Conservation (phyloP, 2,797 vertebrate genomes). For the Pampus argenteus region DNA sequence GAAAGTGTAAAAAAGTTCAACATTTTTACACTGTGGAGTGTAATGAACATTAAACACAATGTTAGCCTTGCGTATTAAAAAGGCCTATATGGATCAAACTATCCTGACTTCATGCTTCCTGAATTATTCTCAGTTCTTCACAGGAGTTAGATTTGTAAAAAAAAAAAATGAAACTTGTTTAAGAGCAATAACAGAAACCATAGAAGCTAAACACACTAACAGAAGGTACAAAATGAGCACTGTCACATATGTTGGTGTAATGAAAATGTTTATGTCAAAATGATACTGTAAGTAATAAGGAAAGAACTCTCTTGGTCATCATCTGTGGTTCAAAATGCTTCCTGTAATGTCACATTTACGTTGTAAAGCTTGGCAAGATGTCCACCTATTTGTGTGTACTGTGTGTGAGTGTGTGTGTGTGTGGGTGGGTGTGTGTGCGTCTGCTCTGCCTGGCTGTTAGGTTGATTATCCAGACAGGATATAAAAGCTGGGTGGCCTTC, state of each 20-base stretch:
- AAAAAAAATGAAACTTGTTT: not conserved
- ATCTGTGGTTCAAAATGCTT: constrained; percentile 24
- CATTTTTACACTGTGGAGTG: not conserved
- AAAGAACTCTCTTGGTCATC: not conserved
- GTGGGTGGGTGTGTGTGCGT: constrained; percentile 20
- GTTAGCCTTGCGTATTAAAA: too few relatives aligned
- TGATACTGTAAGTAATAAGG: not conserved
- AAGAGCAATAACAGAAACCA: not conserved
- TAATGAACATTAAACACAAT: not conserved
- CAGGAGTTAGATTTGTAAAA: not conserved
- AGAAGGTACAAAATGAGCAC: not conserved
- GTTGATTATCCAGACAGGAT: constrained; percentile 85
- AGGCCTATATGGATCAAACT: not conserved
- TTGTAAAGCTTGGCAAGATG: constrained; percentile 4
- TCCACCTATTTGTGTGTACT: not conserved
- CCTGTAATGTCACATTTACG: constrained; percentile 21
- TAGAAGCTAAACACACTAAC: not conserved
- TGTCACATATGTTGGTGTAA: not conserved
- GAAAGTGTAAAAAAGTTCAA: not conserved
- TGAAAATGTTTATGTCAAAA: constrained; percentile 5
- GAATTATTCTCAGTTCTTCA: not conserved
- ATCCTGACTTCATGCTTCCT: not conserved
- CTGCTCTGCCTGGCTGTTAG: constrained; percentile 51
- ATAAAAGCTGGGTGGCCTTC: constrained; percentile 87
- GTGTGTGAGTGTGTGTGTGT: constrained; percentile 20